These are phyloP conservation scores for Lerista edwardsae DNA, from an alignment of 2,797 vertebrate species.

Conservation along the genomic window DNA sequence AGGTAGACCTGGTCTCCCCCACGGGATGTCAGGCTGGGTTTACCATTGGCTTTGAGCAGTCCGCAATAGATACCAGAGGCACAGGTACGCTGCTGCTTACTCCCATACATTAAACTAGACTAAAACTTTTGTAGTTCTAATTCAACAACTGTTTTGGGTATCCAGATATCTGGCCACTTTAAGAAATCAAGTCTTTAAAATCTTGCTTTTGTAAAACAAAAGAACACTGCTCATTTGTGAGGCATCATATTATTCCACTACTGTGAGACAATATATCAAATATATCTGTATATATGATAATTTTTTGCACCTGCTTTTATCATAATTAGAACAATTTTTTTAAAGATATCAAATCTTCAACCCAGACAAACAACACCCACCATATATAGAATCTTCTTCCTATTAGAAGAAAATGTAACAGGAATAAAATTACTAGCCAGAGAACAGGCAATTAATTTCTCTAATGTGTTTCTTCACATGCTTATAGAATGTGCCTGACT, in stretches of 20 bases:
- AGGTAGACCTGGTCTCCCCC: too few species aligned
- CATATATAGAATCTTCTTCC: constrained; percentile 23
- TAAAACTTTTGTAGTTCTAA: not conserved
- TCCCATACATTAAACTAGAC: not conserved
- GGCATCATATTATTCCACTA: not conserved
- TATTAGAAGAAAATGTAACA: constrained; percentile 10
- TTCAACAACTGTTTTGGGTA: not conserved
- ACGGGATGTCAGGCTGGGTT: too few species aligned
- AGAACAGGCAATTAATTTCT: constrained; percentile 54
- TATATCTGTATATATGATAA: not conserved
- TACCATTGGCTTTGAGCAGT: too few species aligned
- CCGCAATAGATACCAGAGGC: too few species aligned
- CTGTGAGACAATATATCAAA: not conserved
- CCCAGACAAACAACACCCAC: not conserved
- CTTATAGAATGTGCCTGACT: constrained; percentile 16
- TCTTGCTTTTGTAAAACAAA: not conserved
- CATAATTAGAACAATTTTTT: constrained; percentile 22
- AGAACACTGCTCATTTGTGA: not conserved
- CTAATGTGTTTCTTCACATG: constrained; percentile 18
- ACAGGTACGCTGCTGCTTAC: not conserved
- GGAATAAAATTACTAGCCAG: constrained; percentile 37
- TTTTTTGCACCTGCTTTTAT: not conserved
- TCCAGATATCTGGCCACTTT: not conserved
- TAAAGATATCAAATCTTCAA: constrained; percentile 22
- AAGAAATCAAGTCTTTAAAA: constrained; percentile 8